Evolutionary conservation across 2,797 vertebrate species (phyloP).

Genomic region (Falco concolor): DNA sequence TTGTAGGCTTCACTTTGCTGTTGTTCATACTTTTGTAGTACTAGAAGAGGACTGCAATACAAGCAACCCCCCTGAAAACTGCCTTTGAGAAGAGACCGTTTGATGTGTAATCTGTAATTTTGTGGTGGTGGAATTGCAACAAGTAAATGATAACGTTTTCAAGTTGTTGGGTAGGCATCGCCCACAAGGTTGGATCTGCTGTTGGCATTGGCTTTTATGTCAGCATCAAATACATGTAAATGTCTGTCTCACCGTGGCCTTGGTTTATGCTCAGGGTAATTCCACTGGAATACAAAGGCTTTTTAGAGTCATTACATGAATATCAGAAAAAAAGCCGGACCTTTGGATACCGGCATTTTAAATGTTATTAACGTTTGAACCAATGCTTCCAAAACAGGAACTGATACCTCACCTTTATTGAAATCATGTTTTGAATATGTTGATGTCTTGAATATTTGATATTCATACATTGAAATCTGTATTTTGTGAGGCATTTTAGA

Average conservation of each 20-base stretch:
- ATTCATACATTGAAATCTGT: not conserved
- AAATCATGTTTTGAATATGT: not conserved
- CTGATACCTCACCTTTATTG: not conserved
- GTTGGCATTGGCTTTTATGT: not conserved
- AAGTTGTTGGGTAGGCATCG: not conserved
- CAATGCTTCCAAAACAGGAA: not conserved
- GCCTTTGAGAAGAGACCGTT: not conserved
- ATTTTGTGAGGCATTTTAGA: not conserved
- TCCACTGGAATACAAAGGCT: not conserved
- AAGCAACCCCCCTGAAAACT: not conserved
- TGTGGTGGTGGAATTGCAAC: not conserved
- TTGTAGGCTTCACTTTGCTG: not conserved
- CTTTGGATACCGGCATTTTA: not conserved
- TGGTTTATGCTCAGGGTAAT: not conserved
- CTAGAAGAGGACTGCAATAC: not conserved
- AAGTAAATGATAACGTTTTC: not conserved
- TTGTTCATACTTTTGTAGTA: not conserved
- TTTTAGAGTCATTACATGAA: not conserved
- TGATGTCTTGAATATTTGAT: too few species aligned
- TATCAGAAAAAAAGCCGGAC: not conserved
- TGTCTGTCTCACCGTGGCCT: not conserved
- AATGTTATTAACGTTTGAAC: not conserved
- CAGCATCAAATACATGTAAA: not conserved
- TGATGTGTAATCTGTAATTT: not conserved
- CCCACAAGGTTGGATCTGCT: not conserved